Percentiles rank a stretch among this genome's conserved stretches.
phyloP scores from a whole-genome alignment of 2,797 vertebrate genomes.

The Centroberyx gerrardi region DNA sequence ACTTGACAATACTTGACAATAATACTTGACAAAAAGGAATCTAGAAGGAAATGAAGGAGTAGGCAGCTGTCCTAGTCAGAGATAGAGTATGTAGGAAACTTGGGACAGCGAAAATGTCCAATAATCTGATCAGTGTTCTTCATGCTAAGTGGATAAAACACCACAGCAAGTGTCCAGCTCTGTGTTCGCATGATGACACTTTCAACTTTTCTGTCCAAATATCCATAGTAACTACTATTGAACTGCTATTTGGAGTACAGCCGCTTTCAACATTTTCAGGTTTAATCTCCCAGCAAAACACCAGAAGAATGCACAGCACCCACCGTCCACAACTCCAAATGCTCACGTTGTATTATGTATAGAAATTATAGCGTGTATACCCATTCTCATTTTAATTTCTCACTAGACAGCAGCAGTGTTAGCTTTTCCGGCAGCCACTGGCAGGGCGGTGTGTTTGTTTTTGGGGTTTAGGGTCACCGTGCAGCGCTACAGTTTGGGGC shows the following conservation, averaged over 20 bases:
- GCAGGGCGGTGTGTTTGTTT: conserved; percentile 18
- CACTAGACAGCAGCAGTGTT: neutral
- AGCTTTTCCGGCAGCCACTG: neutral
- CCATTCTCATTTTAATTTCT: neutral
- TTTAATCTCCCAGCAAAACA: neutral
- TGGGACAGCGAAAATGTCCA: neutral
- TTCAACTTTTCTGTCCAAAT: too few relatives aligned
- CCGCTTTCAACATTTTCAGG: too few relatives aligned
- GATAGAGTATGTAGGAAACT: neutral
- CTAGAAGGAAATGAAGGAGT: too few relatives aligned
- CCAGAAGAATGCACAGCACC: neutral
- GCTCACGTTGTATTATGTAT: neutral
- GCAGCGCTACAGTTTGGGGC: conserved; percentile 1
- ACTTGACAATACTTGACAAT: too few relatives aligned
- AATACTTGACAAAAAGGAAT: too few relatives aligned
- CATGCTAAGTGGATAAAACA: neutral
- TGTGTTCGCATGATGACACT: too few relatives aligned
- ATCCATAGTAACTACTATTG: too few relatives aligned
- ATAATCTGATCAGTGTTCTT: neutral
- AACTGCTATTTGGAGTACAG: too few relatives aligned
- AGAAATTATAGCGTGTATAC: neutral
- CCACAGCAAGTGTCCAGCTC: neutral
- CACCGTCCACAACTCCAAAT: neutral
- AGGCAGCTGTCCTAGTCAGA: neutral
- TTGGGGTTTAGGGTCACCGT: conserved; percentile 2